Conservation (phyloP, 2,113 vertebrate genomes). For the Esox niger region DNA sequence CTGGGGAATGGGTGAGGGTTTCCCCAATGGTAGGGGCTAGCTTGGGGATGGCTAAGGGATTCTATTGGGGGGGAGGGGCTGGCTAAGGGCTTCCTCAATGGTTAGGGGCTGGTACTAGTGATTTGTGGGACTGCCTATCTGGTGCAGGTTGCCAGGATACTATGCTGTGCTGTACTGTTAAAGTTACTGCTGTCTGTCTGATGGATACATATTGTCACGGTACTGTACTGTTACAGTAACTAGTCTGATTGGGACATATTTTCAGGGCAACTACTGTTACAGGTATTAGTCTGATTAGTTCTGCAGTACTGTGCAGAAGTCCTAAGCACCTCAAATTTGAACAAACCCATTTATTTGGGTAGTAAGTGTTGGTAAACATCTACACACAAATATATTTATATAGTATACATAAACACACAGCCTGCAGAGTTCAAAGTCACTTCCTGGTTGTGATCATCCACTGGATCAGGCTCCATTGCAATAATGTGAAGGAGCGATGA, state of each 20-base stretch:
- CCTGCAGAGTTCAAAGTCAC: constrained; percentile 11
- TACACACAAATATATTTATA: too few species aligned
- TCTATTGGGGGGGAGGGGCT: constrained; percentile 22
- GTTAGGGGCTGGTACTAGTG: constrained; percentile 36
- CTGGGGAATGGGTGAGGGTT: constrained; percentile 26
- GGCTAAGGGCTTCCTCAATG: background rate
- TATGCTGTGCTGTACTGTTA: constrained; percentile 29
- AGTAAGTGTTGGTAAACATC: too few species aligned
- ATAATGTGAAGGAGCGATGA: constrained; percentile 26
- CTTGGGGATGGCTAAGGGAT: too few species aligned
- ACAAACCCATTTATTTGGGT: too few species aligned
- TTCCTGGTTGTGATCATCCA: constrained; percentile 53
- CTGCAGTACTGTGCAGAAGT: background rate
- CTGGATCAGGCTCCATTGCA: constrained; percentile 52
- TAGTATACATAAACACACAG: too few species aligned
- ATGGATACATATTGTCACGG: background rate
- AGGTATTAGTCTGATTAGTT: background rate
- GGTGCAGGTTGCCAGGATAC: constrained; percentile 22
- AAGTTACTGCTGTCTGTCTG: background rate
- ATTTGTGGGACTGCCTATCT: constrained; percentile 20
- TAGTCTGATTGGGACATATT: too few species aligned
- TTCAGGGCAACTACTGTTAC: background rate
- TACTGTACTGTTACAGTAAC: too few species aligned
- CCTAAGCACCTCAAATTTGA: too few species aligned
- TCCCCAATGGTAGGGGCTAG: too few species aligned